phyloP scores from a whole-genome alignment of 2,797 vertebrate genomes.

The Silurus aristotelis region DNA sequence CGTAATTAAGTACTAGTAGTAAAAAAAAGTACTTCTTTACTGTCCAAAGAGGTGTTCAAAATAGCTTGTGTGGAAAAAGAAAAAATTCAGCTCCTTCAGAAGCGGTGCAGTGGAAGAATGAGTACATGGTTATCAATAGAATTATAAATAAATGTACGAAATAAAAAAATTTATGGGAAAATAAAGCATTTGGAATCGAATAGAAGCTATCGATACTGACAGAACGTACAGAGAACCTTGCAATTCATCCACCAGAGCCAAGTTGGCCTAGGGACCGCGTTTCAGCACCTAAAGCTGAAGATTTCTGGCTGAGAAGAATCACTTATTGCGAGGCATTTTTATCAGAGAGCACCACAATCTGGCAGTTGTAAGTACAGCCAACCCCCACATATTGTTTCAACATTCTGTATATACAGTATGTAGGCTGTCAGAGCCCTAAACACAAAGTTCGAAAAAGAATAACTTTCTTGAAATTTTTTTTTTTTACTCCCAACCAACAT shows the following conservation, averaged over 20 bases:
- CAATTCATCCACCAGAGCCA: background rate
- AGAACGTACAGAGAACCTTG: background rate
- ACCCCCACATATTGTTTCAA: conserved; percentile 28
- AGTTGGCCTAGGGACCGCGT: background rate
- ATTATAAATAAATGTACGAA: background rate
- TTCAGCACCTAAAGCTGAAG: conserved; percentile 13
- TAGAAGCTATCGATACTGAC: conserved; percentile 6
- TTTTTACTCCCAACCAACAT: background rate
- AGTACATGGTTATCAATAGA: background rate
- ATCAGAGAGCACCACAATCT: conserved; percentile 32
- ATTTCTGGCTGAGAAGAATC: conserved; percentile 6
- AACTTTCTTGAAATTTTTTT: conserved; percentile 2
- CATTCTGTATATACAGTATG: conserved; percentile 19
- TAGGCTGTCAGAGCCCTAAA: conserved; percentile 7
- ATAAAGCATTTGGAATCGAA: background rate
- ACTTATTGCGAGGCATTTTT: conserved; percentile 21
- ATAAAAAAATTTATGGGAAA: background rate
- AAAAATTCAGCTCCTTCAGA: background rate
- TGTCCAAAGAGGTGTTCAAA: background rate
- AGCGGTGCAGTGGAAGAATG: background rate
- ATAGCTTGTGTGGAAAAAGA: background rate
- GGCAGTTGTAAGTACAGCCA: conserved; percentile 26
- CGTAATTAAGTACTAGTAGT: too few species aligned
- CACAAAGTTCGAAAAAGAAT: conserved; percentile 21
- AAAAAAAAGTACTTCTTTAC: too few species aligned